Evolutionary conservation across 2,113 vertebrate genomes (phyloP).

Genomic region (Hippocampus comes): DNA sequence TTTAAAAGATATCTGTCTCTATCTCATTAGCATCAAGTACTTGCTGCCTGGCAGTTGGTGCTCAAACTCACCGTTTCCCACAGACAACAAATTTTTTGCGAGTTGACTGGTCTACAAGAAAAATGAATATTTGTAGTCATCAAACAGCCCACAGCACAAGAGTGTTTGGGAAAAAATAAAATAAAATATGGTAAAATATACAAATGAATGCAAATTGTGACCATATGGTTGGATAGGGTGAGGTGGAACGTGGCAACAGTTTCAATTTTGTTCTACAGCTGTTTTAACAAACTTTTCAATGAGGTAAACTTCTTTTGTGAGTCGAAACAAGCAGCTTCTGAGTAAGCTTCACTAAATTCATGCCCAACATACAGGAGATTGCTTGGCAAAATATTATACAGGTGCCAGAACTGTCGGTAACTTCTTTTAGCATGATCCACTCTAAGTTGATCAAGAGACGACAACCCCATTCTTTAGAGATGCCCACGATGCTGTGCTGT

Average conservation of each 20-base stretch:
- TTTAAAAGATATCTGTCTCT: neutral
- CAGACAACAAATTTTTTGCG: neutral
- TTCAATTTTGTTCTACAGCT: neutral
- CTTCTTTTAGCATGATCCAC: too few species aligned
- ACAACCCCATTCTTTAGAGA: neutral
- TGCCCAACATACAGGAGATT: neutral
- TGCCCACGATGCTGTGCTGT: neutral
- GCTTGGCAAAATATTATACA: neutral
- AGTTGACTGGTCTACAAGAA: neutral
- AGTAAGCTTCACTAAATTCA: neutral
- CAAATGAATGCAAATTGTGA: neutral
- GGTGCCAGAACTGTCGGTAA: neutral
- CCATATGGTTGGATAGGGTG: neutral
- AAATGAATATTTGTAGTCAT: neutral
- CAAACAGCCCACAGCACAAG: neutral
- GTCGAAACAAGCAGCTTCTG: neutral
- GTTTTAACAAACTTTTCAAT: neutral
- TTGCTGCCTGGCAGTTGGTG: neutral
- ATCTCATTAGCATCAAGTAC: conserved; percentile 1
- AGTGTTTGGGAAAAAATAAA: neutral
- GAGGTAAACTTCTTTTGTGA: neutral
- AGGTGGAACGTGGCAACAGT: neutral
- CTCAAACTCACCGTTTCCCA: neutral
- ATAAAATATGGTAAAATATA: conserved; percentile 2
- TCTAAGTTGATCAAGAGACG: neutral